Base-by-base conservation (phyloP, 1,140 invertebrate species). In the Euwallacea similis region DNA sequence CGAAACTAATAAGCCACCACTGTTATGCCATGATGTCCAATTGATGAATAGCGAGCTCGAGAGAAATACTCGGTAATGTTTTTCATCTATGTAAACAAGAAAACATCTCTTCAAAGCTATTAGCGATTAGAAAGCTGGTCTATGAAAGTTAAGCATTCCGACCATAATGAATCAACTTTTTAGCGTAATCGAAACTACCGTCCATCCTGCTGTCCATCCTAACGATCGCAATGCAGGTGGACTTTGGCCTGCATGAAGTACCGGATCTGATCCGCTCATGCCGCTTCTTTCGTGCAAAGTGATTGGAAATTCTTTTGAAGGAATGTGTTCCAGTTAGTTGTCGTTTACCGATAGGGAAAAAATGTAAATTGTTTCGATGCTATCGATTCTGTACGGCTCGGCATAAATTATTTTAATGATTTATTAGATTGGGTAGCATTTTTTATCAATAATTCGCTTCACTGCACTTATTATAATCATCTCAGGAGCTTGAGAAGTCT, bases 321-420 rank as follows among this genome's bases (percentile, higher is more conserved):
- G 67, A 69, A 69, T 69, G 59, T 43, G 67, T 61, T 69, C 67
- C 47, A 69, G 67, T 69, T 69, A 62, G 60, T 63, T 63, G 67
- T 69, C 66, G 65, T 50, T 60, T 43, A 69, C 58, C 60, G 60
- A 63, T 55, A 69, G 42, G 56, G 55, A 69, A 63, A 69, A 63
- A 69, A 63, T 60, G 21, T 43, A 69, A 69, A 62, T 69, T 69
- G 67, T 62, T 69, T 69, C 47, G 67, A 55, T 69, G 16, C 50
- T 69, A 69, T 69, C 67, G 60, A 63, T 63, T 63, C 44, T 11
- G 55, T 66, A 61, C 11, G 59, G n/a, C 42, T 42, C 11, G 42
- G 9, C 42, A n/a, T 7, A 11, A 61, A 42, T 61, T 41, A 61
- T 61, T 61, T 61, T 13, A 61, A 58, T 58, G 55, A 41, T 58